A percentile compares a stretch with the other conserved stretches of the same genome.
Evolutionary conservation across 2,888 invertebrate species (phyloP).

Genomic region (Acanthosepion pharaonis): DNA sequence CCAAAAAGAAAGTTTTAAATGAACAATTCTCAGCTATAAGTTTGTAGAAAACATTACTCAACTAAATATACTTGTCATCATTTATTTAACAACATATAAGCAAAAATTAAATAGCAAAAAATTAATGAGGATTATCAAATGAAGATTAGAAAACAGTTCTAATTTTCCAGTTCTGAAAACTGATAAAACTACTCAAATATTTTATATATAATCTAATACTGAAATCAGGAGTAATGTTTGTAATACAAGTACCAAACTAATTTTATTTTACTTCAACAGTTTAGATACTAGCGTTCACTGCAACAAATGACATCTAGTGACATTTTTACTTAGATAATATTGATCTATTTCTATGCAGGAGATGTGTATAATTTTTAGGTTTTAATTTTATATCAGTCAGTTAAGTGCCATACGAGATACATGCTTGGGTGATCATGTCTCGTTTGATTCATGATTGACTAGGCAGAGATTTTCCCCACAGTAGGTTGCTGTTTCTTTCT

Average conservation of each 20-base stretch:
- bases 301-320: too few relatives aligned
- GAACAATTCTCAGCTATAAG: too few relatives aligned
- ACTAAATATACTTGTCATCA: background rate
- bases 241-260: background rate
- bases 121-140: background rate
- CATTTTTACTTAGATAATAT: too few relatives aligned
- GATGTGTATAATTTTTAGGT: too few relatives aligned
- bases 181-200: too few relatives aligned
- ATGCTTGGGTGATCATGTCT: too few relatives aligned
- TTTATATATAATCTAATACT: background rate
- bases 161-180: background rate
- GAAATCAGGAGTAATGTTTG: background rate
- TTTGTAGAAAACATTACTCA: background rate
- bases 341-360: too few relatives aligned
- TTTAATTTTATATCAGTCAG: too few relatives aligned
- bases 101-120: background rate
- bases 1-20: background rate
- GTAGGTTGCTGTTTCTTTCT: too few relatives aligned
- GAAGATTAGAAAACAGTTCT: background rate
- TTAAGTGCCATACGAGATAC: too few relatives aligned
- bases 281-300: background rate
- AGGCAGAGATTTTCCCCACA: too few relatives aligned
- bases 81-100: background rate
- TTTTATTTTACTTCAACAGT: background rate
- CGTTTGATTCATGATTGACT: too few relatives aligned